phyloP scores from a whole-genome alignment of 2,888 invertebrate genomes.

The Meiosimyza decipiens region DNA sequence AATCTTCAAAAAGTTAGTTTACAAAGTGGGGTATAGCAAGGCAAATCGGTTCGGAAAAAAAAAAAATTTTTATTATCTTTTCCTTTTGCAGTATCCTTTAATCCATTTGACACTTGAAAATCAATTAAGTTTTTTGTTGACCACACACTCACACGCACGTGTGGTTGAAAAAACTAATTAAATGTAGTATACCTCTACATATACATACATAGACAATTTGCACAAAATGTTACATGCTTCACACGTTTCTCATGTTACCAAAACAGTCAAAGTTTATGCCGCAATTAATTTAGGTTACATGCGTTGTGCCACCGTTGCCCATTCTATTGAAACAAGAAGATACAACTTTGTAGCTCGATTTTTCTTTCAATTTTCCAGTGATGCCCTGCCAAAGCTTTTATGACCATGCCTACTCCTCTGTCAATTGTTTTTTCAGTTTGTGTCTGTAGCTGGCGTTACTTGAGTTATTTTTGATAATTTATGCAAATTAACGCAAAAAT shows the following conservation, averaged over 20 bases:
- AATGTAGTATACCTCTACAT: background rate
- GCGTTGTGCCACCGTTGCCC: background rate
- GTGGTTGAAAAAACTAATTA: constrained; percentile 15
- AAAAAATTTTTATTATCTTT: no score
- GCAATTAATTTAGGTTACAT: background rate
- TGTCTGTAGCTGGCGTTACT: no score
- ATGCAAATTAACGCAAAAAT: no score
- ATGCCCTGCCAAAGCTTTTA: background rate
- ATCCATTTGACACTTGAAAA: background rate
- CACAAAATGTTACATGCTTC: no score
- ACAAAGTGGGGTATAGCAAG: no score
- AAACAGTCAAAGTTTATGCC: background rate
- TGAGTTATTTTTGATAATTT: no score
- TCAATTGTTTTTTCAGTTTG: no score
- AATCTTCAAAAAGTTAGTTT: no score
- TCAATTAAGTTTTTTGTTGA: background rate
- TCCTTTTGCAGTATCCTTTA: no score
- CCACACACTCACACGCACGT: background rate
- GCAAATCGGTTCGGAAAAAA: no score
- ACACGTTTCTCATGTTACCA: background rate
- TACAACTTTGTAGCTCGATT: background rate
- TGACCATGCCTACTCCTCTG: background rate
- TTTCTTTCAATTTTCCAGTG: constrained; percentile 2
- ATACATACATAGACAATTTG: no score
- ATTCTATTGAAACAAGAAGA: background rate